Evolutionary conservation across 2,797 vertebrate species (phyloP).

Genomic region (Takifugu ocellatus): DNA sequence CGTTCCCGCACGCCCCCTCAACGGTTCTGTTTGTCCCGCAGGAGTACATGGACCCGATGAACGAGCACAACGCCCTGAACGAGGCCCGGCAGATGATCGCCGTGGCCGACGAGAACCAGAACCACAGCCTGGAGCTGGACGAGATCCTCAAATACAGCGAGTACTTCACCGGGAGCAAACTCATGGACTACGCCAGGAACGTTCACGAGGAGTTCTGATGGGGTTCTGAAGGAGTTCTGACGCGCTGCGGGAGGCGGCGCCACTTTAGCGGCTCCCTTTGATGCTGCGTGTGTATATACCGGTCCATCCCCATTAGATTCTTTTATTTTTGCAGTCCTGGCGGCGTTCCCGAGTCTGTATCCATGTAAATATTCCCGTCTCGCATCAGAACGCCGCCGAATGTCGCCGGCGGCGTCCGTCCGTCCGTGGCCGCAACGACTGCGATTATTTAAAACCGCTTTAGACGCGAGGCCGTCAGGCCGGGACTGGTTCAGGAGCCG

Average conservation of each 20-base stretch:
- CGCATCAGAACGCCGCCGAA: not conserved
- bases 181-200: slow-evolving; percentile 96
- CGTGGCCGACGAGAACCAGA: slow-evolving; percentile 95
- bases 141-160: slow-evolving; percentile 97
- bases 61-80: slow-evolving; percentile 92
- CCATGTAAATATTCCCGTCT: slow-evolving; percentile 52
- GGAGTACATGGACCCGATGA: slow-evolving; percentile 99
- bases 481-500: too few species aligned
- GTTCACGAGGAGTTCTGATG: slow-evolving; percentile 94
- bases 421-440: too few species aligned
- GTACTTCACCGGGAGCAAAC: slow-evolving; percentile 98
- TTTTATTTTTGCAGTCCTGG: too few species aligned
- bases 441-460: slow-evolving; percentile 4
- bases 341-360: slow-evolving; percentile 10
- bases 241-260: too few species aligned
- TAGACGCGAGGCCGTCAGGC: slow-evolving; percentile 5
- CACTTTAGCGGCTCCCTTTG: not conserved
- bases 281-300: slow-evolving; percentile 63
- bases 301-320: slow-evolving; percentile 1
- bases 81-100: slow-evolving; percentile 99
- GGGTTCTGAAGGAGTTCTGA: slow-evolving; percentile 42
- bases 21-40: slow-evolving; percentile 38
- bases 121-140: slow-evolving; percentile 88
- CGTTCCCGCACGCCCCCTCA: not conserved
- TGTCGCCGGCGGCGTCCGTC: too few species aligned